phyloP scores from a whole-genome alignment of 23 tunicate species.

The Ciona savignyi region DNA sequence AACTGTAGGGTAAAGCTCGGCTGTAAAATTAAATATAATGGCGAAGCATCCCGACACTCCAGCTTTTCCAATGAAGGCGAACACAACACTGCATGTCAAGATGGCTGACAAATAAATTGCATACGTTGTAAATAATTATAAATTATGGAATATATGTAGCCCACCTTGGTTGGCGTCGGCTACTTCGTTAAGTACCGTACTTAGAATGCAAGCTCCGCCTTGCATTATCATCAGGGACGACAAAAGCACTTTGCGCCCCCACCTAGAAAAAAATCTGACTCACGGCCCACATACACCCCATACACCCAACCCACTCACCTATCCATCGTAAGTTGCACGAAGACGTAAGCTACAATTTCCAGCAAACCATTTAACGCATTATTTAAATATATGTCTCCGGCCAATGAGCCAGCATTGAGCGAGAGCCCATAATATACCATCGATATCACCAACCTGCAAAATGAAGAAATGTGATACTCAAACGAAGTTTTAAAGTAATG shows the following conservation, averaged over 20 bases:
- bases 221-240: slow-evolving; percentile 42
- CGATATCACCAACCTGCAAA: slow-evolving; percentile 65
- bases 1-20: slow-evolving; percentile 88
- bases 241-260: slow-evolving; percentile 48
- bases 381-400: slow-evolving; percentile 72
- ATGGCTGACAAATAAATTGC: too few species aligned
- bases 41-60: slow-evolving; percentile 67
- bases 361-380: slow-evolving; percentile 76
- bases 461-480: not conserved
- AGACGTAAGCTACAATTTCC: slow-evolving; percentile 62
- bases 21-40: slow-evolving; percentile 76
- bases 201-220: slow-evolving; percentile 74
- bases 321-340: slow-evolving; percentile 65
- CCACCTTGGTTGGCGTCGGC: slow-evolving; percentile 66
- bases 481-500: too few species aligned
- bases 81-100: slow-evolving; percentile 48
- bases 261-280: slow-evolving; percentile 28
- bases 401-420: slow-evolving; percentile 71
- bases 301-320: slow-evolving; percentile 14
- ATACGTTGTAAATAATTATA: not conserved
- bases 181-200: slow-evolving; percentile 46
- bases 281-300: too few species aligned
- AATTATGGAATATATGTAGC: not conserved
- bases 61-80: slow-evolving; percentile 81
- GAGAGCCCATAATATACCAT: slow-evolving; percentile 88